Base-by-base conservation (phyloP, 2,113 vertebrate species). In the Ellobius talpinus region DNA sequence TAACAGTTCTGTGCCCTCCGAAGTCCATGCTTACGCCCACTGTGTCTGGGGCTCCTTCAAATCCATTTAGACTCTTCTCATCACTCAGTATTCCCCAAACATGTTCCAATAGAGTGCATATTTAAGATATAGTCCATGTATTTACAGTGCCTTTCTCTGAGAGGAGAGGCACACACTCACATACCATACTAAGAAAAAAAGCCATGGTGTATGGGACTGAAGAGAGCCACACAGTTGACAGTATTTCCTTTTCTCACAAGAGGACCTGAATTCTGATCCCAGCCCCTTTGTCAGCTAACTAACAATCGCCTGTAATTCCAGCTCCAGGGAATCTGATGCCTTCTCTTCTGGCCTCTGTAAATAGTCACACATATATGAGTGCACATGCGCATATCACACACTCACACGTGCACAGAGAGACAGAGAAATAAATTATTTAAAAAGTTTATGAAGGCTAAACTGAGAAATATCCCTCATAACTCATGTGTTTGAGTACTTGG, bases 81-180 rank as follows among this genome's bases (percentile, higher is more conserved):
- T 93, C 63, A 74, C 31, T 36, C 50, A 45, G 26, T 2, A 70
- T 24, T 52, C 42, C 10, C 63, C 17, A 31, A 45, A 24, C 9
- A 74, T 3, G 45, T 68, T 42, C 65, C 68, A 39, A 74, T 19
- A 17, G 45, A 61, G 77, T 66, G 61, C 7, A 6, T 58, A 26
- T n/a, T 39, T 29, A 70, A 92, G 58, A 55, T 13, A 24, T 3
- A 70, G 13, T 68, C 36, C 26, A 52, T 29, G 29, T 24, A 17
- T 55, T 89, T 84, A 76, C 36, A 36, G 19, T 55, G n/a, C 33
- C 96, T 95, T 70, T 66, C 42, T 95, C 39, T 82, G 63, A 74
- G 90, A 89, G 11, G 47, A 81, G 10, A 94, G 8, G 6, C 17
- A 85, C 61, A 63, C 45, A 66, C 61, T 70, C 14, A 11, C 5